Evolutionary conservation across 1,140 invertebrate genomes (phyloP).

Genomic region (Drosophila ambigua): DNA sequence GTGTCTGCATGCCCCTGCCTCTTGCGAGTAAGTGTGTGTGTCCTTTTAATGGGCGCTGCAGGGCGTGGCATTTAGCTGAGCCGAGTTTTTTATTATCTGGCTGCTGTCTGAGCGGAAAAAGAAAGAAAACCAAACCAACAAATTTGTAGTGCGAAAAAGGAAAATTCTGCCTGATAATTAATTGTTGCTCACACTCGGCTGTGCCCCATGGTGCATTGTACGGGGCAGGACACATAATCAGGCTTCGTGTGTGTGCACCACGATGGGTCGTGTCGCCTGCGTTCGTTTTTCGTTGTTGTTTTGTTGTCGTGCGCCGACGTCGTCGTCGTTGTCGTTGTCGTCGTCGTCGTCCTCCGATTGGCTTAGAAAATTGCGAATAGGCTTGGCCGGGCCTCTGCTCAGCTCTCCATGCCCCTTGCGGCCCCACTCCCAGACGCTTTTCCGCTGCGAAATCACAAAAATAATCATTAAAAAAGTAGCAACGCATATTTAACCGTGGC

Average conservation of each 20-base stretch:
- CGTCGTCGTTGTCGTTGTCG: constrained; percentile 53
- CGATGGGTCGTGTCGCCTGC: constrained; percentile 19
- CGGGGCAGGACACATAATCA: constrained; percentile 63
- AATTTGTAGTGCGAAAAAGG: constrained; percentile 62
- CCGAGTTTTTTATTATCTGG: constrained; percentile 53
- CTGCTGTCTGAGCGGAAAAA: constrained; percentile 2
- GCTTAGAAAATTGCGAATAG: constrained; percentile 82
- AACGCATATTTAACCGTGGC: constrained; percentile 26
- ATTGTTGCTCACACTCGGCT: constrained; percentile 70
- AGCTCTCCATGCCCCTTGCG: constrained; percentile 4
- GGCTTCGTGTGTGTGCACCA: constrained; percentile 57
- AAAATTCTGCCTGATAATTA: constrained; percentile 75
- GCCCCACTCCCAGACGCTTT: too few relatives aligned
- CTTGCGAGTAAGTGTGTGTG: constrained; percentile 12
- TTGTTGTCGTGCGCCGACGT: constrained; percentile 80
- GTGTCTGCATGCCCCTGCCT: too few relatives aligned
- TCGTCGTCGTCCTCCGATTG: constrained; percentile 70
- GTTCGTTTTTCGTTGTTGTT: constrained; percentile 67
- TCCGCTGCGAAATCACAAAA: constrained; percentile 30
- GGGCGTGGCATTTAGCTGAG: constrained; percentile 36
- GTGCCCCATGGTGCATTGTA: not conserved
- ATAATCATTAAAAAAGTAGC: constrained; percentile 54
- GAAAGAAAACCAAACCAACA: constrained; percentile 5
- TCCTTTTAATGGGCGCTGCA: constrained; percentile 51
- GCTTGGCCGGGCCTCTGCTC: constrained; percentile 59